Conservation (phyloP, 2,113 vertebrate genomes). For the Fulmarus glacialis region DNA sequence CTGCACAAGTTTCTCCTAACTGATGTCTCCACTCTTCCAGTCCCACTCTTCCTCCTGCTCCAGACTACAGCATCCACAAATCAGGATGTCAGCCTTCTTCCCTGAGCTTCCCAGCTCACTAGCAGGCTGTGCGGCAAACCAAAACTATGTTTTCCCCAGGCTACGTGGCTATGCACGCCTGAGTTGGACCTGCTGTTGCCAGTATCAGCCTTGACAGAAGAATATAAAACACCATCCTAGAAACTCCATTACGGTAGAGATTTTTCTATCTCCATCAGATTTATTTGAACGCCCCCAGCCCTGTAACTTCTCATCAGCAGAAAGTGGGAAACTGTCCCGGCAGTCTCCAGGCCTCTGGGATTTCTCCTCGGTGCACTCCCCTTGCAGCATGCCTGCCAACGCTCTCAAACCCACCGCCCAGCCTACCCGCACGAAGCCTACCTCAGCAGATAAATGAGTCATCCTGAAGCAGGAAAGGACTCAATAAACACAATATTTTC, state of each 20-base stretch:
- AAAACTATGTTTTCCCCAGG: background rate
- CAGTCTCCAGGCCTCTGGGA: background rate
- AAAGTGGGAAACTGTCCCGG: background rate
- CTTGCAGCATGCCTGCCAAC: background rate
- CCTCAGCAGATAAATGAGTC: background rate
- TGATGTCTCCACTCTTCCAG: background rate
- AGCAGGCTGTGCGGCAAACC: background rate
- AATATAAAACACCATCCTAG: background rate
- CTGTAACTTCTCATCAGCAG: background rate
- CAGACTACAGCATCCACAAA: background rate
- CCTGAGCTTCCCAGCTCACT: background rate
- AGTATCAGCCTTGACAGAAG: background rate
- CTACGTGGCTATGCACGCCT: accelerated
- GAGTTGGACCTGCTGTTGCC: background rate
- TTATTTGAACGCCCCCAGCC: background rate
- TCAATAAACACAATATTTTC: background rate
- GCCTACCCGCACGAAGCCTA: background rate
- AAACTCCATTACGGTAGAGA: background rate
- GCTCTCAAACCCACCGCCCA: background rate
- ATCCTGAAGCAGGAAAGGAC: background rate
- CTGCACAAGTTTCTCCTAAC: background rate
- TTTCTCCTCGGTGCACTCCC: background rate
- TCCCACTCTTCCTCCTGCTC: background rate
- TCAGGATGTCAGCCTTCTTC: background rate
- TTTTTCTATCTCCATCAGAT: background rate